phyloP scores from a whole-genome alignment of 2,797 vertebrate genomes.

The Simalia tracyae region DNA sequence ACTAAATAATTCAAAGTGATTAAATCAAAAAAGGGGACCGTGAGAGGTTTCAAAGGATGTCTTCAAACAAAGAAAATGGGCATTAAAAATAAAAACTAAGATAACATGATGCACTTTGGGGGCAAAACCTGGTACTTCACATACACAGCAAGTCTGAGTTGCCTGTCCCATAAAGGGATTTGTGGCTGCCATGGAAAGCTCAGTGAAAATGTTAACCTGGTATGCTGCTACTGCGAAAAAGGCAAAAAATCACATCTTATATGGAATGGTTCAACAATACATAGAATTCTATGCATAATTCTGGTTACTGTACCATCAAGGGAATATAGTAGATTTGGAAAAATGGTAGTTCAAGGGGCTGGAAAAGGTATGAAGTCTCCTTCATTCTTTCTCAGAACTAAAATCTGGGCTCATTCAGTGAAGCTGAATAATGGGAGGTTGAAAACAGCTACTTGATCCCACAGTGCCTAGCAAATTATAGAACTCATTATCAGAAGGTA shows the following conservation, averaged over 20 bases:
- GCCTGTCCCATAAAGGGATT: not conserved
- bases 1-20: not conserved
- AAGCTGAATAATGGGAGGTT: not conserved
- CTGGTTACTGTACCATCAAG: not conserved
- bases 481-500: not conserved
- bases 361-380: not conserved
- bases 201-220: not conserved
- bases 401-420: not conserved
- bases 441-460: not conserved
- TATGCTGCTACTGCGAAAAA: not conserved
- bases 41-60: not conserved
- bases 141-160: not conserved
- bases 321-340: not conserved
- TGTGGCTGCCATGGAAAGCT: not conserved
- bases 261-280: not conserved
- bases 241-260: not conserved
- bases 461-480: not conserved
- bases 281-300: not conserved
- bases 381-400: not conserved
- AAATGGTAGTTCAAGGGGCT: not conserved
- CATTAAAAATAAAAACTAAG: not conserved
- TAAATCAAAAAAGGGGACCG: not conserved
- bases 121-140: too few relatives aligned
- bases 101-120: too few relatives aligned
- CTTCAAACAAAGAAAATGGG: not conserved